Conservation (phyloP, 2,888 invertebrate species). For the Torymus tubicola region DNA sequence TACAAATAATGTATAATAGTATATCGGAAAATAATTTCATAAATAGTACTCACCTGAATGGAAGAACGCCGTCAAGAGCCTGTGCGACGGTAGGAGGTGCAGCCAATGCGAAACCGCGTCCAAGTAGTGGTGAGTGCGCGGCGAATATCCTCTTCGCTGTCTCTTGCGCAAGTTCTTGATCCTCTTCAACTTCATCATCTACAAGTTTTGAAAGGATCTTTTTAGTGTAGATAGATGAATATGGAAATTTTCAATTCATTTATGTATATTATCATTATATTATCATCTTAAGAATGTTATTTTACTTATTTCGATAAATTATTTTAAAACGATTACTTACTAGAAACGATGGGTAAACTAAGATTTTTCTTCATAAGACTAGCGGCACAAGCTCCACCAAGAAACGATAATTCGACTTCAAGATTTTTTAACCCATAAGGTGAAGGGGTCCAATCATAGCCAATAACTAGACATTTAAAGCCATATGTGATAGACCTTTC, state of each 20-base stretch:
- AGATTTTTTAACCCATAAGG: slow-evolving; percentile 81
- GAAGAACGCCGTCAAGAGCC: slow-evolving; percentile 91
- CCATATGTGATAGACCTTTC: slow-evolving; percentile 88
- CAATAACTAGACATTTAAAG: slow-evolving; percentile 89
- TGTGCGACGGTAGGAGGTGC: slow-evolving; percentile 92
- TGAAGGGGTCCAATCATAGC: slow-evolving; percentile 86
- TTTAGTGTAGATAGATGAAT: not conserved
- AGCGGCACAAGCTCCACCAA: slow-evolving; percentile 94
- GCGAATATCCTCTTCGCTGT: slow-evolving; percentile 75
- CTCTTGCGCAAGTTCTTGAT: slow-evolving; percentile 85
- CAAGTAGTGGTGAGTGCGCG: slow-evolving; percentile 86
- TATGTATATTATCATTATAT: not conserved
- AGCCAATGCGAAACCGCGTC: slow-evolving; percentile 92
- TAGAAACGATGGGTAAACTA: slow-evolving; percentile 80
- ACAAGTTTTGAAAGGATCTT: no score
- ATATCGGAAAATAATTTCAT: not conserved
- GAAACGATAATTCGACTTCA: slow-evolving; percentile 92
- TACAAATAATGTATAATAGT: no score
- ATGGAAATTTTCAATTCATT: not conserved
- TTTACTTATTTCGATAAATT: not conserved
- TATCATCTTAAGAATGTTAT: not conserved
- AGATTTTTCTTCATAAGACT: slow-evolving; percentile 91
- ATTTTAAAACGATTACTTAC: slow-evolving; percentile 70
- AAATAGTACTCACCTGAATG: slow-evolving; percentile 84
- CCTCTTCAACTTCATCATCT: slow-evolving; percentile 84